A percentile compares a stretch with the other conserved stretches of the same genome.
phyloP scores from a whole-genome alignment of 2,888 invertebrate species.

The Ctenicera cuprea region DNA sequence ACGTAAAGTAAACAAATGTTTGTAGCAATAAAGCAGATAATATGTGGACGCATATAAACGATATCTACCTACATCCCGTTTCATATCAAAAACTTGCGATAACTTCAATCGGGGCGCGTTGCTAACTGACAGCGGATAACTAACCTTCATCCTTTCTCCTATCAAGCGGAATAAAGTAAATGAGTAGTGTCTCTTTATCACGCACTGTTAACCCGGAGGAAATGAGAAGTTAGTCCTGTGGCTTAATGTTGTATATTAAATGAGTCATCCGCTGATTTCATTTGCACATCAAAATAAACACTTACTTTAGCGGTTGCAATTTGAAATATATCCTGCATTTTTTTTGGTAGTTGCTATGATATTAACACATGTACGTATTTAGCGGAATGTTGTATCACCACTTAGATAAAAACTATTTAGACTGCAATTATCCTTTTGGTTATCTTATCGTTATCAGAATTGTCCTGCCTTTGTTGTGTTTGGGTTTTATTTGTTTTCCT shows the following conservation, averaged over 20 bases:
- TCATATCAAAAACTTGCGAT: no score
- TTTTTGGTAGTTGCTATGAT: background rate
- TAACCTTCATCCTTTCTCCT: conserved; percentile 14
- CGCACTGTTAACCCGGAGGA: conserved; percentile 33
- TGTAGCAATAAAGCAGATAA: no score
- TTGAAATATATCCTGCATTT: background rate
- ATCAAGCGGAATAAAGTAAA: conserved; percentile 29
- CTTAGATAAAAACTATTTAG: no score
- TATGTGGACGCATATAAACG: no score
- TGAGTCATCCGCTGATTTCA: conserved; percentile 44
- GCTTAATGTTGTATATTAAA: conserved; percentile 39
- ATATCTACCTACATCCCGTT: no score
- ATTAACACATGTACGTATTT: background rate
- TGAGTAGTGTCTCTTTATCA: conserved; percentile 24
- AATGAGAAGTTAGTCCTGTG: conserved; percentile 32
- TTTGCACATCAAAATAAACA: conserved; percentile 44
- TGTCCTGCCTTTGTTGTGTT: no score
- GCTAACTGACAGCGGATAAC: background rate
- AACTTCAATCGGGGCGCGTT: background rate
- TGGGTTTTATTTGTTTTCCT: no score
- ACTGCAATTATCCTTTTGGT: no score
- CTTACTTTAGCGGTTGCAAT: conserved; percentile 21
- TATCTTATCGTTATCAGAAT: no score
- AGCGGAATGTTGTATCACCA: no score
- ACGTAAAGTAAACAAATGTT: no score